Percentiles rank a stretch among this genome's conserved stretches.
phyloP scores from a whole-genome alignment of 2,113 vertebrate genomes.

The Astur gentilis region DNA sequence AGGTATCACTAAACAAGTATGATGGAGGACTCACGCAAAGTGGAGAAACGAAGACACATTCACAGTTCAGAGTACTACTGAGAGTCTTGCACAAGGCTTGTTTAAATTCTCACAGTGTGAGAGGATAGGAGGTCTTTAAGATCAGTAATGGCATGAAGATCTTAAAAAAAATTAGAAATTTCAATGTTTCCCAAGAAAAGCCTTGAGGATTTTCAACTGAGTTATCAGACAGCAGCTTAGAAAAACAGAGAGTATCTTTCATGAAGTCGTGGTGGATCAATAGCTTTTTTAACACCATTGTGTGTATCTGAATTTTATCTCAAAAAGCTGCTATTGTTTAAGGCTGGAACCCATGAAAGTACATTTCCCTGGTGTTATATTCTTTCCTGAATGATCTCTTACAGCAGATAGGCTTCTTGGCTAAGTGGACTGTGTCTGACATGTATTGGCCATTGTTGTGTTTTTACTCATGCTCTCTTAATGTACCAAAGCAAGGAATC shows the following conservation, averaged over 20 bases:
- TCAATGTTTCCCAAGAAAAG: background rate
- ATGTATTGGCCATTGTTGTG: background rate
- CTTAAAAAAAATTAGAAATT: background rate
- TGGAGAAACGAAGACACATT: background rate
- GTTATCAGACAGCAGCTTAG: background rate
- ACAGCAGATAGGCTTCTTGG: background rate
- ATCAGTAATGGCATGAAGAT: background rate
- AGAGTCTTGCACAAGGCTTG: background rate
- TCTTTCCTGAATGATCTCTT: background rate
- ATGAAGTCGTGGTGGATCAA: background rate
- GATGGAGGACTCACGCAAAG: background rate
- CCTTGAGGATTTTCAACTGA: background rate
- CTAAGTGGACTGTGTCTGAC: background rate
- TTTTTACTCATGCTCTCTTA: rapidly evolving
- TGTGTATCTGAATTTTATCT: background rate
- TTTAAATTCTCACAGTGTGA: background rate
- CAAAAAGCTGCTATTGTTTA: background rate
- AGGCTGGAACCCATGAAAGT: background rate
- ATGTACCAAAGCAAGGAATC: rapidly evolving
- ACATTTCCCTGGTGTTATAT: background rate
- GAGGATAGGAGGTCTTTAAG: background rate
- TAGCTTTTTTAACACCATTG: background rate
- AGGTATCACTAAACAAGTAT: background rate
- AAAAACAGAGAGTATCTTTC: background rate
- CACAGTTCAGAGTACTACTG: background rate